Conservation (phyloP, 2,888 invertebrate genomes). For the Rhamnusium bicolor region DNA sequence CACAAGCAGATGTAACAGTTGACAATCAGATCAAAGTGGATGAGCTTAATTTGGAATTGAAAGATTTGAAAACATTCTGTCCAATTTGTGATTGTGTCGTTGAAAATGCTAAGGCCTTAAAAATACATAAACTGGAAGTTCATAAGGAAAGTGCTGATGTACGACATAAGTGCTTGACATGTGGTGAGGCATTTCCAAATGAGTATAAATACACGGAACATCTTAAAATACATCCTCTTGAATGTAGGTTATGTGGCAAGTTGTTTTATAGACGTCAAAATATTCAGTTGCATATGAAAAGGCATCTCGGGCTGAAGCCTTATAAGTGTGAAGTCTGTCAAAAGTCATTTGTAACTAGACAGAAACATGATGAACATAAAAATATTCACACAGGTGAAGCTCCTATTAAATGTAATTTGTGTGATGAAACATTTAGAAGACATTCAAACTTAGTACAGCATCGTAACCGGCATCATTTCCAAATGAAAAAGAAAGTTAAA, state of each 20-base stretch:
- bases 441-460: constrained; percentile 91
- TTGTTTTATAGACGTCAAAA: constrained; percentile 81
- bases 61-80: constrained; percentile 59
- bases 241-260: constrained; percentile 88
- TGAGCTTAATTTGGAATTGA: constrained; percentile 41
- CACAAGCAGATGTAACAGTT: constrained; percentile 62
- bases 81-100: constrained; percentile 62
- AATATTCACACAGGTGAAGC: constrained; percentile 87
- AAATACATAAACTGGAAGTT: constrained; percentile 71
- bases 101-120: constrained; percentile 61
- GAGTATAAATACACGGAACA: constrained; percentile 82
- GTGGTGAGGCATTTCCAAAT: constrained; percentile 79
- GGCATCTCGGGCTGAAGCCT: constrained; percentile 82
- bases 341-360: constrained; percentile 87
- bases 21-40: constrained; percentile 45
- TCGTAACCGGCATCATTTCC: constrained; percentile 84
- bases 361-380: constrained; percentile 87
- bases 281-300: constrained; percentile 84
- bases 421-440: constrained; percentile 85
- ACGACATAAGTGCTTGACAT: constrained; percentile 75
- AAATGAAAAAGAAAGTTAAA: constrained; percentile 80
- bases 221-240: constrained; percentile 85
- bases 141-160: constrained; percentile 70
- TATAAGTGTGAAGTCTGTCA: constrained; percentile 83
- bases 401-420: constrained; percentile 86